These are phyloP conservation scores for Drosophila gunungcola DNA, from an alignment of 1,140 invertebrate species.

Conservation along the genomic window DNA sequence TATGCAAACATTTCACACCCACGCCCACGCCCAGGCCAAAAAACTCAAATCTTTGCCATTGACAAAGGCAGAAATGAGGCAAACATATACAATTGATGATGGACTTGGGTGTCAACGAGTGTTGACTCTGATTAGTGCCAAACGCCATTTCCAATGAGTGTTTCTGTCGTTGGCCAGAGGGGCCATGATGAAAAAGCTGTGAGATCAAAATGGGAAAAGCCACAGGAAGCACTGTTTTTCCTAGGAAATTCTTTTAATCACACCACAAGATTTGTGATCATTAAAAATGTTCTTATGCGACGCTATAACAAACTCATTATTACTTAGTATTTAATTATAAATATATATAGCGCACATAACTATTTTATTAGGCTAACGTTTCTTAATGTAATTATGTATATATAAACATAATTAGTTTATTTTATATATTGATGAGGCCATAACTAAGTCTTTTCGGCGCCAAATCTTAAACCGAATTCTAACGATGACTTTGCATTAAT, in stretches of 20 bases:
- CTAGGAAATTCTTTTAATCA: slow-evolving; percentile 2
- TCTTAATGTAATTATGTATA: no score
- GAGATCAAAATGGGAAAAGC: slow-evolving; percentile 22
- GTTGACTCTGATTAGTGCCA: slow-evolving; percentile 65
- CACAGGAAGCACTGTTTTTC: neutral
- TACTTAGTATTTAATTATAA: no score
- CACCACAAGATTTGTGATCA: no score
- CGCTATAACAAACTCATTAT: no score
- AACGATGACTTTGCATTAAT: neutral
- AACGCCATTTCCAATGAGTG: slow-evolving; percentile 55
- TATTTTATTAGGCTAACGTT: neutral
- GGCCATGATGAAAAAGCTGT: slow-evolving; percentile 15
- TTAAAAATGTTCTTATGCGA: neutral
- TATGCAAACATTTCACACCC: slow-evolving; percentile 47
- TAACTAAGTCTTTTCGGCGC: no score
- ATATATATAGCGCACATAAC: neutral
- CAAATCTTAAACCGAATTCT: neutral
- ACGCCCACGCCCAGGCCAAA: slow-evolving; percentile 22
- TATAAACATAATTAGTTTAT: no score
- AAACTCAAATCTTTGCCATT: slow-evolving; percentile 61
- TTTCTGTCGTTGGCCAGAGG: slow-evolving; percentile 36
- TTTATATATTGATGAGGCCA: no score
- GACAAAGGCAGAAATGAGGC: slow-evolving; percentile 13
- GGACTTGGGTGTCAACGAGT: slow-evolving; percentile 21
- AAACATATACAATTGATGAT: slow-evolving; percentile 24